Base-by-base conservation (phyloP, 2,113 vertebrate species). In the Lipophrys pholis region DNA sequence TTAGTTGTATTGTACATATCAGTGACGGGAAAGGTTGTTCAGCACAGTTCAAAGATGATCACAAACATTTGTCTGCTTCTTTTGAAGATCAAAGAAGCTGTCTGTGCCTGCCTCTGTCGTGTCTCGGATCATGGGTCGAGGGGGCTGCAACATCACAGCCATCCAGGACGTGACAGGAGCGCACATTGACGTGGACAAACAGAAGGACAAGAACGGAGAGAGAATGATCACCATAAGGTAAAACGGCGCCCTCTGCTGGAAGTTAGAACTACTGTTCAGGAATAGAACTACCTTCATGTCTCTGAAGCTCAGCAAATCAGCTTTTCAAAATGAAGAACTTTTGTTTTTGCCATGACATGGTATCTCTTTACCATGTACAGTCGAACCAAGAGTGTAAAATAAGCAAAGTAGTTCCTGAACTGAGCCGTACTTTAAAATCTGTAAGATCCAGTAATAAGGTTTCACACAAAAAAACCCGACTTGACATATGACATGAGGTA, bases 221-320 rank as follows among this genome's bases (percentile, higher is more conserved):
- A 95, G 98, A 88, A 99, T 99, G 98, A 99, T 99, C 89, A 99
- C 98, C 67, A 99, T 99, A 92, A 96, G 97, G 97, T 99, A 94
- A 51, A 46, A 38, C 9, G 6, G n/a, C 2, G 17, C 66, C 54
- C 73, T 30, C 84, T 83, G 54, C 43, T 78, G 84, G 76, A 50
- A 11, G 17, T 6, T 6, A 14, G 30, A 2, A 3, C 7, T 12
- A 62, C 16, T 81, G 67, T 42, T 39, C 11, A 69, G 21, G n/a
- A 16, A 45, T 36, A 5, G 41, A 7, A 56, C 46, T 30, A n/a
- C 42, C 21, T 3, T 2, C 16, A n/a, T n/a, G n/a, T n/a, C n/a
- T n/a, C n/a, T n/a, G n/a, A n/a, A n/a, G n/a, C n/a, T 30, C 8
- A 36, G n/a, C n/a, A n/a, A n/a, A n/a, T n/a, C n/a, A n/a, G n/a